Conservation (phyloP, 2,797 vertebrate genomes). For the Pyrocephalus nanus region DNA sequence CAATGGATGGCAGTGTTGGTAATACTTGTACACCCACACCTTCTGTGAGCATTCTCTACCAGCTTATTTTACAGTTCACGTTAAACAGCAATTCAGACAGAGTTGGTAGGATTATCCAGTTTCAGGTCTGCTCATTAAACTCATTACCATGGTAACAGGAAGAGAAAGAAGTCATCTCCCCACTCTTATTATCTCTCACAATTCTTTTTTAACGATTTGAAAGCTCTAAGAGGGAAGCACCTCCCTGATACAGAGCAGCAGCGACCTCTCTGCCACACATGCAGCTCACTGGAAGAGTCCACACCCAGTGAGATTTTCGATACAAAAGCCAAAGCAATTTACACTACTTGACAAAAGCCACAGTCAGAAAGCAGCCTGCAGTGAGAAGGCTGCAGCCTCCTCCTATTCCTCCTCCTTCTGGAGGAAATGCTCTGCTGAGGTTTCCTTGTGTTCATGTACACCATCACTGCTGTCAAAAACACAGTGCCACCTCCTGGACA, state of each 20-base stretch:
- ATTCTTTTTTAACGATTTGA: constrained; percentile 30
- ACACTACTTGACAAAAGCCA: not conserved
- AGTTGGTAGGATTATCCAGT: not conserved
- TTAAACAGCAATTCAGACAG: constrained; percentile 9
- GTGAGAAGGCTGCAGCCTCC: not conserved
- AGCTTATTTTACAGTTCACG: constrained; percentile 28
- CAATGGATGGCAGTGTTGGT: not conserved
- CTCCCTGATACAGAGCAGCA: not conserved
- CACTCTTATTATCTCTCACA: not conserved
- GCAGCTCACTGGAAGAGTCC: not conserved
- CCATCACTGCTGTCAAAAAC: not conserved
- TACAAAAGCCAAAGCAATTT: not conserved
- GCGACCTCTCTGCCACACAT: not conserved
- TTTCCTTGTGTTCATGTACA: not conserved
- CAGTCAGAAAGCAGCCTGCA: not conserved
- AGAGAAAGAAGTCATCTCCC: not conserved
- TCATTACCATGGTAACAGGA: constrained; percentile 52
- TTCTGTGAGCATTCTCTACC: not conserved
- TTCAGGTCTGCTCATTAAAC: constrained; percentile 1
- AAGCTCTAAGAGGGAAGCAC: constrained; percentile 3
- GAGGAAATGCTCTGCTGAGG: not conserved
- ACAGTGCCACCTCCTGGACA: constrained; percentile 34
- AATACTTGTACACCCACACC: not conserved
- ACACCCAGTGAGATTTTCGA: not conserved
- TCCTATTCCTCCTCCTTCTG: not conserved